Base-by-base conservation (phyloP, 2,113 vertebrate genomes). In the Cyanoderma ruficeps region DNA sequence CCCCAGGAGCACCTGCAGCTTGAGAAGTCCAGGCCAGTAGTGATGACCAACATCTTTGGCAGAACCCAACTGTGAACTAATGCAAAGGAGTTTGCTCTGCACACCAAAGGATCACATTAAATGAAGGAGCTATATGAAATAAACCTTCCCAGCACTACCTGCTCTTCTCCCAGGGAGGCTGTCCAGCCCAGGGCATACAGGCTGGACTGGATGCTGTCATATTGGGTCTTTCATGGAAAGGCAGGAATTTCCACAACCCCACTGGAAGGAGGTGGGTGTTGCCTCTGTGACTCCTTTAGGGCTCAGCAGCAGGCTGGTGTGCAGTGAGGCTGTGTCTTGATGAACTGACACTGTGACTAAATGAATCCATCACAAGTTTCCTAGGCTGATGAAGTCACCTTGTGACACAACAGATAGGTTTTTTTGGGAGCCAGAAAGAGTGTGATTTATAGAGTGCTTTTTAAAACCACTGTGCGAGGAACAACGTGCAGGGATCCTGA, bases 21-120 rank as follows among this genome's bases (percentile, higher is more conserved):
- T 17, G 19, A n/a, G 30, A 46, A 83, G 22, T 68, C 19, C 37
- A 23, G 42, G 14, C 23, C 69, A 67, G 44, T 20, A 82, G 75
- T 0, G 2, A 21, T 21, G 44, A 13, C 46, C 1, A 7, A 24
- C 8, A 3, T 13, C 19, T 50, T 56, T 80, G 28, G 16, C 65
- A 84, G 37, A 30, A 30, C 24, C 24, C 27, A 67, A 9, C 6
- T 21, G 42, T 18, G 37, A 53, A 5, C 59, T 28, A 64, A 21
- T 0, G 0, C 30, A n/a, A 7, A 53, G n/a, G 19, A 35, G 7
- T 44, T 44, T 64, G 47, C 35, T 37, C 19, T 30, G 10, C 11
- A 19, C 11, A 7, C 11, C 15, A 42, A 63, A 59, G 14, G 30
- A 89, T 21, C 9, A 47, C 33, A 24, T 64, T 14, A 74, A 81